Base-by-base conservation (phyloP, 2,797 vertebrate genomes). In the Sebastes minor region DNA sequence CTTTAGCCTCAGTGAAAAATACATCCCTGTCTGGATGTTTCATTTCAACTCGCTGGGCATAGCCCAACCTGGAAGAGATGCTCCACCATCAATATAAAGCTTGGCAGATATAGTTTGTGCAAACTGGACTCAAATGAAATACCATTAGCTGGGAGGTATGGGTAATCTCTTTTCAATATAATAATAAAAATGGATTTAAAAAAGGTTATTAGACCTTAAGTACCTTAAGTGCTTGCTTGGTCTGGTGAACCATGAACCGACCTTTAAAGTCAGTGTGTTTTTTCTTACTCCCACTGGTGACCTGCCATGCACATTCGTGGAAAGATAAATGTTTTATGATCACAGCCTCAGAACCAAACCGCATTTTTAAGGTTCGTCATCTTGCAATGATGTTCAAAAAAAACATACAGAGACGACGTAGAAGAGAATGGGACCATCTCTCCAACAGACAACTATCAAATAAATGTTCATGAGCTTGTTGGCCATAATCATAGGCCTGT, bases 21-120 rank as follows among this genome's bases (percentile, higher is more conserved):
- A 75, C 8, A 77, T n/a, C 55, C 70, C 23, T 12, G 72, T 85
- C 86, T 12, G 25, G 76, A n/a, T 68, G 61, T 74, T 74, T 90
- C 55, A 74, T 55, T 84, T 86, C 70, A 78, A 52, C 22, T 72
- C 9, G 7, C 68, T 74, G 78, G 76, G 12, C 57, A 65, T 25
- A 23, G 22, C 62, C 22, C 16, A 77, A 75, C 61, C 71, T 76
- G 68, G 76, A 71, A 79, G 60, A 3, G 38, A 76, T 66, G 68
- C 71, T 76, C 18, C 49, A 27, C 55, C 81, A 8, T 33, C 14
- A 59, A 46, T 27, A 42, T 60, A 82, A 71, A 82, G 71, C 73
- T 65, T 59, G 66, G 71, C 70, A 73, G 67, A 77, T 49, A 20
- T 1, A 52, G 30, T 74, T 35, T 62, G n/a, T 53, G 42, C 67